These are phyloP conservation scores for Teleopsis dalmanni DNA, from an alignment of 1,140 invertebrate genomes.

Conservation along the genomic window DNA sequence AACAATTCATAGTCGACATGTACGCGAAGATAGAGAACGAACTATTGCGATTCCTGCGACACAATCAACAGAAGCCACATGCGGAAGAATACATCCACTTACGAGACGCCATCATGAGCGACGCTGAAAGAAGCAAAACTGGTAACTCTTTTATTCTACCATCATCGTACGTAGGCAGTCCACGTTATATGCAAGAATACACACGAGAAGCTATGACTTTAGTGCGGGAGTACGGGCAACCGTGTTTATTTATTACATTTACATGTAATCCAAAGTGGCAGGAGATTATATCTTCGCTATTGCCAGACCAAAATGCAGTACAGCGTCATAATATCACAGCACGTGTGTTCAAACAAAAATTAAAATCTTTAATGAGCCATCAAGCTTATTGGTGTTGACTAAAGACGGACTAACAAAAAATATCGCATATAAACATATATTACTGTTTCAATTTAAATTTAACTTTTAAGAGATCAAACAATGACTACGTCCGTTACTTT, in stretches of 20 bases:
- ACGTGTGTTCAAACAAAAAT: constrained; percentile 48
- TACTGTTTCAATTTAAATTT: too few species aligned
- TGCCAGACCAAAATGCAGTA: constrained; percentile 30
- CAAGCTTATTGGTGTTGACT: constrained; percentile 33
- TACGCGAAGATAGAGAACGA: constrained; percentile 13
- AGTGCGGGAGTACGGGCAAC: constrained; percentile 39
- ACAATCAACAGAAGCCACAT: constrained; percentile 10
- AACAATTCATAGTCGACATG: constrained; percentile 14
- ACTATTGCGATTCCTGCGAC: constrained; percentile 5
- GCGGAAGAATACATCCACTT: constrained; percentile 13
- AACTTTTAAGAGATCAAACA: too few species aligned
- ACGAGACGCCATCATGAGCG: constrained; percentile 6
- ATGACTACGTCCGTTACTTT: too few species aligned
- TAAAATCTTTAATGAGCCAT: constrained; percentile 42
- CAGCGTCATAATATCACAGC: constrained; percentile 36
- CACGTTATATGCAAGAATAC: constrained; percentile 45
- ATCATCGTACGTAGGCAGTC: constrained; percentile 15
- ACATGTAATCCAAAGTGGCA: constrained; percentile 43
- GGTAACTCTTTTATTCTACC: constrained; percentile 4
- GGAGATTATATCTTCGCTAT: constrained; percentile 34
- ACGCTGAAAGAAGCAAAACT: background rate
- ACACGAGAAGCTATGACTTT: constrained; percentile 43
- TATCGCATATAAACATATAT: too few species aligned
- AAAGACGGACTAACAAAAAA: constrained; percentile 14
- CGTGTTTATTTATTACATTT: constrained; percentile 37